These are phyloP conservation scores for Halcyon leucocephala DNA, from an alignment of 2,797 vertebrate species.

Conservation along the genomic window DNA sequence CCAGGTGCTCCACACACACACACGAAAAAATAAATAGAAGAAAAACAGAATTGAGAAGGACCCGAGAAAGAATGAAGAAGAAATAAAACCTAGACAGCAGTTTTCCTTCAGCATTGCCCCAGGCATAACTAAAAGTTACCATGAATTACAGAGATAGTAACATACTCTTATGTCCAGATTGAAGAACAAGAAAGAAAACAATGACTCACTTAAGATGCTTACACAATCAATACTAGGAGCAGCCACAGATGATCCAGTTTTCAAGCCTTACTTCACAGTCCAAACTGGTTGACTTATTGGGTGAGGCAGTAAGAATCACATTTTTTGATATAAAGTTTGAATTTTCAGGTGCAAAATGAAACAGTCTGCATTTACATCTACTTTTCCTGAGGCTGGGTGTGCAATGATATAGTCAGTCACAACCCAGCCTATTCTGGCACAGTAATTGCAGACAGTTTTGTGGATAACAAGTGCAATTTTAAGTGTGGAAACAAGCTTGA, in stretches of 20 bases:
- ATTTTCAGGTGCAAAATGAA: not conserved
- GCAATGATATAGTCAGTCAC: not conserved
- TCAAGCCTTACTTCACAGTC: not conserved
- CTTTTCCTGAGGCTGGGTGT: not conserved
- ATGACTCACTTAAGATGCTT: not conserved
- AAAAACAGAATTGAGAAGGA: not conserved
- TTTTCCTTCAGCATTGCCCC: not conserved
- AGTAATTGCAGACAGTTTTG: slow-evolving; percentile 36
- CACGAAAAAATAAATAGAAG: not conserved
- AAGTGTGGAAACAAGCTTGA: slow-evolving; percentile 2
- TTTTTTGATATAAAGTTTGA: slow-evolving; percentile 3
- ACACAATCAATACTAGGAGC: not conserved
- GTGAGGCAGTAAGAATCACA: not conserved
- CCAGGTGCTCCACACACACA: not conserved
- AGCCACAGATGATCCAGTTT: not conserved
- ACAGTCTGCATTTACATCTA: not conserved
- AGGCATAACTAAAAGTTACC: not conserved
- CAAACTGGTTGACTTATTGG: not conserved
- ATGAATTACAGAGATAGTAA: not conserved
- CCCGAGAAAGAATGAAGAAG: not conserved
- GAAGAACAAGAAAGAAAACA: not conserved
- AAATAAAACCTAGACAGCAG: not conserved
- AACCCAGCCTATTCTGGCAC: not conserved
- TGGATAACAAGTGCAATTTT: slow-evolving; percentile 29
- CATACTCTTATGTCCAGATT: not conserved